Conservation (phyloP, 2,113 vertebrate species). For the Sander vitreus region DNA sequence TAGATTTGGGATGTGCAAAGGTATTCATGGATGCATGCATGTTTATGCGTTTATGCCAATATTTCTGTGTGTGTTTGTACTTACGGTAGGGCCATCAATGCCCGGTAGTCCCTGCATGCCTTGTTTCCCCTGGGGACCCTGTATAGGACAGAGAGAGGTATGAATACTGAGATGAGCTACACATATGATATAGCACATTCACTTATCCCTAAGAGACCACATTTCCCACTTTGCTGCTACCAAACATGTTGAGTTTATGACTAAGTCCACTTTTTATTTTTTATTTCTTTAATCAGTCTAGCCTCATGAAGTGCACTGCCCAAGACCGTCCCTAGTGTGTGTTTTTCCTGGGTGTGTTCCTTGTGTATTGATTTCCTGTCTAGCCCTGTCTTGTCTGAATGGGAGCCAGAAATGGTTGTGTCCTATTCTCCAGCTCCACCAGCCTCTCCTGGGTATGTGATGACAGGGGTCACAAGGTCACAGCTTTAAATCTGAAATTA, state of each 20-base stretch:
- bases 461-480: conserved; percentile 71
- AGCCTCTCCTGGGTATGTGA: conserved; percentile 49
- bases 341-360: conserved; percentile 63
- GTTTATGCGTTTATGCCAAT: conserved; percentile 4
- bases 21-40: not conserved
- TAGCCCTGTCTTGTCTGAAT: conserved; percentile 60
- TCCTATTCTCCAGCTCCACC: conserved; percentile 39
- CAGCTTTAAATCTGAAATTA: conserved; percentile 68
- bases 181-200: conserved; percentile 7
- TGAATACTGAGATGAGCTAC: conserved; percentile 20
- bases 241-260: conserved; percentile 46
- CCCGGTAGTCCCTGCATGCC: conserved; percentile 90
- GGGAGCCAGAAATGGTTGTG: conserved; percentile 48
- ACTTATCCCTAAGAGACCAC: not conserved
- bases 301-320: conserved; percentile 13
- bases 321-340: conserved; percentile 35
- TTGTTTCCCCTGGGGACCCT: conserved; percentile 90
- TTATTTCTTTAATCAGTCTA: conserved; percentile 51
- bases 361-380: conserved; percentile 81
- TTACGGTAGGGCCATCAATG: conserved; percentile 90
- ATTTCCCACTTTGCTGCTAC: conserved; percentile 18
- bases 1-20: not conserved
- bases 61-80: conserved; percentile 58
- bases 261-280: conserved; percentile 41
- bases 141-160: conserved; percentile 41